These are phyloP conservation scores for Callinectes sapidus DNA, from an alignment of 2,888 invertebrate genomes.

Conservation along the genomic window DNA sequence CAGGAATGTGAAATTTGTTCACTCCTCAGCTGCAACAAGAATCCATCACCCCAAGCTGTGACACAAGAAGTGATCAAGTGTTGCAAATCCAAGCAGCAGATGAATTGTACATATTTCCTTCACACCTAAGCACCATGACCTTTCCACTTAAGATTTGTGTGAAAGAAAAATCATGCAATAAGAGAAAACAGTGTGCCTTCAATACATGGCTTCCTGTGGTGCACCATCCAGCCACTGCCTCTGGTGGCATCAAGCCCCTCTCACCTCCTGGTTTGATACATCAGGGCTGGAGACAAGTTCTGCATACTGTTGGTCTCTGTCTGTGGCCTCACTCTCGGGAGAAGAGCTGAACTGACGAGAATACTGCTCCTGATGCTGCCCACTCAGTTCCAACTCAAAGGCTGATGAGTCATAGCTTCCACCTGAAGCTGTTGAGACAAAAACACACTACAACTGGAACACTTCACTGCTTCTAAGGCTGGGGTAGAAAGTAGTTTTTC, in stretches of 20 bases:
- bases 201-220: not conserved
- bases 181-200: not conserved
- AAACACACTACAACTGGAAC: not conserved
- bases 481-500: too few relatives aligned
- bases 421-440: slow-evolving; percentile 46
- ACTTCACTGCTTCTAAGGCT: not conserved
- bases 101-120: not conserved
- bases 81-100: not conserved
- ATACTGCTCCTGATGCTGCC: slow-evolving; percentile 85
- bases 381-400: slow-evolving; percentile 84
- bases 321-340: slow-evolving; percentile 71
- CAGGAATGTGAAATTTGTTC: not conserved
- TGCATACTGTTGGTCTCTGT: slow-evolving; percentile 67
- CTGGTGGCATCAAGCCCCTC: not conserved
- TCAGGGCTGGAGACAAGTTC: slow-evolving; percentile 72
- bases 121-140: not conserved
- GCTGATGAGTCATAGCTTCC: slow-evolving; percentile 74
- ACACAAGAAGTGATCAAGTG: not conserved
- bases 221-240: not conserved
- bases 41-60: not conserved
- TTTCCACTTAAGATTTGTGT: slow-evolving; percentile 3
- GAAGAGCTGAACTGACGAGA: slow-evolving; percentile 79
- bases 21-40: slow-evolving; percentile 6
- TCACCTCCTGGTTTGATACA: slow-evolving; percentile 70
- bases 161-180: not conserved